Percentiles rank a stretch among this genome's conserved stretches.
phyloP scores from a whole-genome alignment of 2,797 vertebrate genomes.

The Malacoraja senta region DNA sequence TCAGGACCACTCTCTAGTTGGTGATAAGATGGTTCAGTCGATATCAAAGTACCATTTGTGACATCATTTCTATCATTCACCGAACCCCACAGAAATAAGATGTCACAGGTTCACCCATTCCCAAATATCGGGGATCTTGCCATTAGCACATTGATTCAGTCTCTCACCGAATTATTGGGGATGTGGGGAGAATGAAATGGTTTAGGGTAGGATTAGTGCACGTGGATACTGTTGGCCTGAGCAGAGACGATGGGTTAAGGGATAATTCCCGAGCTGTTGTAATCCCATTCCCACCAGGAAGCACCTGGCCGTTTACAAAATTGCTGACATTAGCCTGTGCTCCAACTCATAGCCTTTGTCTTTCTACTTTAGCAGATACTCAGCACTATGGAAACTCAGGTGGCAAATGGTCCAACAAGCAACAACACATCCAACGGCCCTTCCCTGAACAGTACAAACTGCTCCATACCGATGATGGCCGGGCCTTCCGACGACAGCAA shows the following conservation, averaged over 20 bases:
- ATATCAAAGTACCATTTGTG: too few relatives aligned
- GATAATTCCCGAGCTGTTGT: neutral
- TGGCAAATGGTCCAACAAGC: conserved; percentile 83
- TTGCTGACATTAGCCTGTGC: neutral
- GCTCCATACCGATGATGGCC: neutral
- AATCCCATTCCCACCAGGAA: neutral
- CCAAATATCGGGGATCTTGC: too few relatives aligned
- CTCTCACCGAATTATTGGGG: neutral
- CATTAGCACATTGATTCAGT: neutral
- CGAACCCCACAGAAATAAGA: neutral
- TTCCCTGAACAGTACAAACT: conserved; percentile 71
- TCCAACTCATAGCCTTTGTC: conserved; percentile 39
- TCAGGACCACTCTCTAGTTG: too few relatives aligned
- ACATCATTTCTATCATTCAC: neutral
- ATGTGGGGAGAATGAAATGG: too few relatives aligned
- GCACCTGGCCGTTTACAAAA: neutral
- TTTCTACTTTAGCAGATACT: conserved; percentile 88
- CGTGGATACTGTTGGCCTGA: too few relatives aligned
- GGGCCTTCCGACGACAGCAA: conserved; percentile 86
- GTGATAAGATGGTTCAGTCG: too few relatives aligned
- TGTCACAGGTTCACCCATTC: neutral
- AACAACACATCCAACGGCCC: conserved; percentile 81
- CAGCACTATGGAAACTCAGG: conserved; percentile 98
- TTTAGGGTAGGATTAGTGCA: too few relatives aligned
- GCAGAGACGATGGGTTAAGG: too few relatives aligned